Evolutionary conservation across 2,888 invertebrate genomes (phyloP).

Genomic region (Himalopsyche japonica): DNA sequence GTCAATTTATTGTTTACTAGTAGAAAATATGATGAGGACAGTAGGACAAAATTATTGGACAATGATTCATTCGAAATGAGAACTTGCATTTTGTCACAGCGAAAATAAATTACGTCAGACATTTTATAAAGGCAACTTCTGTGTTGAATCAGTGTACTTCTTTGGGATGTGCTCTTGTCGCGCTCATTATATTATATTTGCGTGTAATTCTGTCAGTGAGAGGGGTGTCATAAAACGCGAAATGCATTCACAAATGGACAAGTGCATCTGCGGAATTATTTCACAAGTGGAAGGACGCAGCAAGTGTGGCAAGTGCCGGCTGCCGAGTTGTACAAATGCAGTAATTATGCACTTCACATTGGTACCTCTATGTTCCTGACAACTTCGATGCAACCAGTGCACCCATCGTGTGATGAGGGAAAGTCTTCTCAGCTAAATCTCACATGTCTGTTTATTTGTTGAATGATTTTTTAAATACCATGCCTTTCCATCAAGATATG

Average conservation of each 20-base stretch:
- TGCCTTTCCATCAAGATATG: too few relatives aligned
- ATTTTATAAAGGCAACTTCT: too few relatives aligned
- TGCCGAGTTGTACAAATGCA: background rate
- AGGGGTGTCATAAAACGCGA: background rate
- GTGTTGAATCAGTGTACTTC: background rate
- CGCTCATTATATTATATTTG: background rate
- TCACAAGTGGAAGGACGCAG: background rate
- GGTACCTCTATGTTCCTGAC: background rate
- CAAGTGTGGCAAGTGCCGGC: background rate
- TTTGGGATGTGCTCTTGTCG: background rate
- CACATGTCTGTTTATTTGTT: too few relatives aligned
- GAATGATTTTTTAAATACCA: too few relatives aligned
- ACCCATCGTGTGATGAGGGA: background rate
- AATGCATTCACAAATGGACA: background rate
- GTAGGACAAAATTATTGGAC: too few relatives aligned
- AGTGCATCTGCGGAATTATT: background rate
- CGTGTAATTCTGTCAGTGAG: background rate
- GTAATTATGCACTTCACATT: background rate
- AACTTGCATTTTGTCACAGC: too few relatives aligned
- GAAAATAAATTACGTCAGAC: too few relatives aligned
- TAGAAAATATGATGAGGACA: too few relatives aligned
- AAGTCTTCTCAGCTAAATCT: background rate
- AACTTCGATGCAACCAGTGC: background rate
- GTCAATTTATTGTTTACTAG: too few relatives aligned
- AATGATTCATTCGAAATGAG: too few relatives aligned